Evolutionary conservation across 2,797 vertebrate genomes (phyloP), one percentile per base, ranked within the genome.

Genomic region (Percopsis omiscomaycus): DNA sequence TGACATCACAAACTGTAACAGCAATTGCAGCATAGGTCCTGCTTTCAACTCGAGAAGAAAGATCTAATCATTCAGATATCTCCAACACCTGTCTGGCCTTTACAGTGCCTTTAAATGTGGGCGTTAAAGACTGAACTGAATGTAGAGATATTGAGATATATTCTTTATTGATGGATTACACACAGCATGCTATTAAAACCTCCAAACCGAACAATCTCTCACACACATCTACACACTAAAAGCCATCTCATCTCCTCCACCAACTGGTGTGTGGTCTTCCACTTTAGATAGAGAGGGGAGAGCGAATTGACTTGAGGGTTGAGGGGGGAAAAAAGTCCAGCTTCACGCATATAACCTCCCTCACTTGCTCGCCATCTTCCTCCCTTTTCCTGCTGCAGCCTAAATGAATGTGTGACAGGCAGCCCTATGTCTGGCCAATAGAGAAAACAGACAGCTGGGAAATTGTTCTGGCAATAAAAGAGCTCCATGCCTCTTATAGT

Each of bases 361-460:
- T 4, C 22, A 22, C 22, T 22, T 22, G 22, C 22, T 22, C n/a
- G 54, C 73, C 6, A 27, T 28, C 50, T 37, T 2, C 44, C 46
- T 15, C 2, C 45, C 46, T 58, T 11, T n/a, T 37, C 42, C 22
- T n/a, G 12, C 11, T 2, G 13, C 0, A 10, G 54, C 48, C 64
- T 66, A 69, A 81, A 76, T 74, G 69, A 81, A 64, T 74, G 59
- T 73, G 73, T 86, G 84, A 81, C 81, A 80, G 70, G 27, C 30
- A 2, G 55, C 59, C 65, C 64, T 4, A 14, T 73, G 3, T 63
- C 12, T 48, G 44, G 57, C 73, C 73, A 64, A 69, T 61, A 61
- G 59, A 45, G 59, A 62, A 71, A 77, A 77, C 71, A 72, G 81
- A 84, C 85, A 84, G 83, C 72, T 64, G 69, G 83, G 79, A 85